phyloP scores from a whole-genome alignment of 2,888 invertebrate species.

The Periphyllus acericola region DNA sequence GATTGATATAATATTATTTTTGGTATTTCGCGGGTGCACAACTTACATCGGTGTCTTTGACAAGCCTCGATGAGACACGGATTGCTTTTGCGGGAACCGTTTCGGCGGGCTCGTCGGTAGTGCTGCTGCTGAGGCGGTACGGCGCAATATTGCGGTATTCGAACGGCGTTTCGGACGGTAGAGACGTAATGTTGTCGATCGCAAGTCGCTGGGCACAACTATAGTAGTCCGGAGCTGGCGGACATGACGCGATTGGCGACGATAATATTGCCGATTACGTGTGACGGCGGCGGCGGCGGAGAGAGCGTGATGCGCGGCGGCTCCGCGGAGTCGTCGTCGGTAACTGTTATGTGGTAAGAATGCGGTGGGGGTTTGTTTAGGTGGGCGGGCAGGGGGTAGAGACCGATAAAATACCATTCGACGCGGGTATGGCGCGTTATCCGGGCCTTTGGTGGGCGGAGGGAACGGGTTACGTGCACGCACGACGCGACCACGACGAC shows the following conservation, averaged over 20 bases:
- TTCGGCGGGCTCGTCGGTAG: constrained; percentile 10
- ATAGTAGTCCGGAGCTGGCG: background rate
- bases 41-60: constrained; percentile 56
- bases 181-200: background rate
- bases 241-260: background rate
- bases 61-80: constrained; percentile 23
- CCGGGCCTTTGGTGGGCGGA: no score
- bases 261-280: no score
- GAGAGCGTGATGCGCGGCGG: background rate
- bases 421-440: background rate
- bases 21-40: no score
- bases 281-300: no score
- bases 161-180: background rate
- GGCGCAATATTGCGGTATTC: constrained; percentile 50
- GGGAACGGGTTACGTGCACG: background rate
- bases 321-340: background rate
- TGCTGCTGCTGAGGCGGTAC: background rate
- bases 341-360: no score
- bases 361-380: background rate
- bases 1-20: no score
- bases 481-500: background rate
- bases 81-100: constrained; percentile 37
- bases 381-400: background rate
- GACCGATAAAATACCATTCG: background rate
- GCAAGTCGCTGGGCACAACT: background rate